phyloP scores from a whole-genome alignment of 2,113 vertebrate species.

The Osmerus eperlanus region DNA sequence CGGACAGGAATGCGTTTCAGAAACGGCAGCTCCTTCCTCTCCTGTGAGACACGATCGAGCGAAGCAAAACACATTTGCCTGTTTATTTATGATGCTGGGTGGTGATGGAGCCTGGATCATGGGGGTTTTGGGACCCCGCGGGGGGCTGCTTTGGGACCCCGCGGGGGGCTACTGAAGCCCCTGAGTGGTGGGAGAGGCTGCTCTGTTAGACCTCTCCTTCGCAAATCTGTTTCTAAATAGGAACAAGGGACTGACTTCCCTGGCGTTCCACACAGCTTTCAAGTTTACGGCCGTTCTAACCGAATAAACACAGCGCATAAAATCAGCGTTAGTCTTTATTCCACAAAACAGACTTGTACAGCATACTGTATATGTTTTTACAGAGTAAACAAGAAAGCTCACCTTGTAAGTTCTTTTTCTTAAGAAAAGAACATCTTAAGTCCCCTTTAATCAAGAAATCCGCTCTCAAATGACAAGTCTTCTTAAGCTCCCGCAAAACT shows the following conservation, averaged over 20 bases:
- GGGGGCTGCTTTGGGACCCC: constrained; percentile 21
- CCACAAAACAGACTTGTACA: too few species aligned
- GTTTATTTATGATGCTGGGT: constrained; percentile 36
- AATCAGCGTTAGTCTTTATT: too few species aligned
- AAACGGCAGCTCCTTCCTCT: neutral
- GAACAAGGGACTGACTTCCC: too few species aligned
- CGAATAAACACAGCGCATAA: too few species aligned
- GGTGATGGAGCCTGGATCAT: constrained; percentile 27
- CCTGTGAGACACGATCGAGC: neutral
- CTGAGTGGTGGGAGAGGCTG: neutral
- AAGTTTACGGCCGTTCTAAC: too few species aligned
- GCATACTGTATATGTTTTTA: too few species aligned
- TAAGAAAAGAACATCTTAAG: too few species aligned
- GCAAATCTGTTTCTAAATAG: neutral
- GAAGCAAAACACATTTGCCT: constrained; percentile 22
- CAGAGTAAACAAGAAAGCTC: too few species aligned
- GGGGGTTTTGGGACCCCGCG: constrained; percentile 18
- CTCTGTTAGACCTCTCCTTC: neutral
- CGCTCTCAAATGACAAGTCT: too few species aligned
- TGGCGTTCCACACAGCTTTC: too few species aligned
- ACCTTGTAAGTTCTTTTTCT: too few species aligned
- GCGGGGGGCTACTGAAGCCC: neutral
- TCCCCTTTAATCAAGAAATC: too few species aligned
- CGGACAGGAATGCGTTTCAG: neutral
- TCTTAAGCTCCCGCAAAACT: neutral